Percentiles rank a stretch among this genome's conserved stretches.
These are phyloP conservation scores for Aythya baeri DNA, from an alignment of 2,113 vertebrate genomes.

Conservation along the genomic window DNA sequence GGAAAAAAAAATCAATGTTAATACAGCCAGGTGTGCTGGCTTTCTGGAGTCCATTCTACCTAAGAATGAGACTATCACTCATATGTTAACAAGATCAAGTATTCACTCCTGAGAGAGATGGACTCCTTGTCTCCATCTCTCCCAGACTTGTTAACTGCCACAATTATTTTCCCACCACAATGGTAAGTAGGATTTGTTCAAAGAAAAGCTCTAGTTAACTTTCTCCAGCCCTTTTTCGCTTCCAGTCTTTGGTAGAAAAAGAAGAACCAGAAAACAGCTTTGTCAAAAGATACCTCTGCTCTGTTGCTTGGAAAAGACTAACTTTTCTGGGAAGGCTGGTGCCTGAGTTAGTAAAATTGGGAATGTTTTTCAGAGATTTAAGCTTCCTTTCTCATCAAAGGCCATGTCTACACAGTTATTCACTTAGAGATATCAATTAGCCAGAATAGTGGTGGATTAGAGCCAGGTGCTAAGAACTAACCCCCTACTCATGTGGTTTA, in stretches of 20 bases:
- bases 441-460: neutral
- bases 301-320: neutral
- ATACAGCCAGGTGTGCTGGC: neutral
- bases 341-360: neutral
- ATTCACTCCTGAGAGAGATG: neutral
- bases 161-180: neutral
- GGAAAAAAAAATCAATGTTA: neutral
- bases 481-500: neutral
- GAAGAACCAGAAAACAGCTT: neutral
- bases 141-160: too few relatives aligned
- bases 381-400: neutral
- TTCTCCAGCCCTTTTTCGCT: neutral
- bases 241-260: neutral
- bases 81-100: neutral
- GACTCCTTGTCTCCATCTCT: neutral
- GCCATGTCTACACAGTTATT: neutral
- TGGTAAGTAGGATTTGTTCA: neutral
- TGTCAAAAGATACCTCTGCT: neutral
- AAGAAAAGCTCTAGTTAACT: neutral
- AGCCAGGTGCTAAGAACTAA: constrained; percentile 13
- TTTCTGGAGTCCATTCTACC: neutral
- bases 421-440: constrained; percentile 22
- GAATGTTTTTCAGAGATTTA: neutral
- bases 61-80: neutral
- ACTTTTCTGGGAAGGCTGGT: constrained; percentile 27